Conservation (phyloP, 1,140 invertebrate species). For the Temnothorax curvispinosus region DNA sequence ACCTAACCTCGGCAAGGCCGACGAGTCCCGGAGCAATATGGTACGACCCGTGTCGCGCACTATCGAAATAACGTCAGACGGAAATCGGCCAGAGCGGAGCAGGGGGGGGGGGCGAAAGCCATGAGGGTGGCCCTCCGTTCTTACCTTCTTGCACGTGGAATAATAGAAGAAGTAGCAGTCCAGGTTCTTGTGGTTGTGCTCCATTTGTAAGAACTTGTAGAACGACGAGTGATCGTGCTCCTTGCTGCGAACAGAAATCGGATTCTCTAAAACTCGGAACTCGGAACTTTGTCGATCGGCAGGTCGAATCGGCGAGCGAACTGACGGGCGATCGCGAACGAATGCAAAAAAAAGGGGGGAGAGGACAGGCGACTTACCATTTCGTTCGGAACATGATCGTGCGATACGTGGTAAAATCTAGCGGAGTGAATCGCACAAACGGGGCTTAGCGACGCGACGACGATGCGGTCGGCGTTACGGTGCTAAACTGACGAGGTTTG, state of each 20-base stretch:
- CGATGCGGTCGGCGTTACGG: slow-evolving; percentile 22
- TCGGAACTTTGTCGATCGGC: too few relatives aligned
- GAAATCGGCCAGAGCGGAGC: too few relatives aligned
- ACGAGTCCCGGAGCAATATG: slow-evolving; percentile 69
- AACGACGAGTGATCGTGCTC: slow-evolving; percentile 85
- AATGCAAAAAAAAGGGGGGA: too few relatives aligned
- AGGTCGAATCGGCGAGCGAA: background rate
- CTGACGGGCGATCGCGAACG: background rate
- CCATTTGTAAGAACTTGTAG: slow-evolving; percentile 83
- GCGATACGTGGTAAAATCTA: background rate
- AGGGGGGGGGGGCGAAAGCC: background rate
- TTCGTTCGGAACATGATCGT: slow-evolving; percentile 82
- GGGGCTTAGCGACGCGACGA: background rate
- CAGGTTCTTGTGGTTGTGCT: slow-evolving; percentile 88
- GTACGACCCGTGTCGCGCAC: slow-evolving; percentile 32
- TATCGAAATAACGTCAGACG: background rate
- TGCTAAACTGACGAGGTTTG: slow-evolving; percentile 3
- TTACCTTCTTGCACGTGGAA: slow-evolving; percentile 92
- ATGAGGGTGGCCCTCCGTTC: slow-evolving; percentile 28
- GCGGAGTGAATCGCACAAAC: background rate
- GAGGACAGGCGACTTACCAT: slow-evolving; percentile 75
- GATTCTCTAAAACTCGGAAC: background rate
- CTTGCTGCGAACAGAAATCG: slow-evolving; percentile 78
- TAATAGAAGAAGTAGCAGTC: slow-evolving; percentile 95
- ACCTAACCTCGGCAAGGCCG: slow-evolving; percentile 78